Percentiles rank a stretch among this genome's conserved stretches.
Conservation (phyloP, 2,888 invertebrate species). For the Geotrupes spiniger region DNA sequence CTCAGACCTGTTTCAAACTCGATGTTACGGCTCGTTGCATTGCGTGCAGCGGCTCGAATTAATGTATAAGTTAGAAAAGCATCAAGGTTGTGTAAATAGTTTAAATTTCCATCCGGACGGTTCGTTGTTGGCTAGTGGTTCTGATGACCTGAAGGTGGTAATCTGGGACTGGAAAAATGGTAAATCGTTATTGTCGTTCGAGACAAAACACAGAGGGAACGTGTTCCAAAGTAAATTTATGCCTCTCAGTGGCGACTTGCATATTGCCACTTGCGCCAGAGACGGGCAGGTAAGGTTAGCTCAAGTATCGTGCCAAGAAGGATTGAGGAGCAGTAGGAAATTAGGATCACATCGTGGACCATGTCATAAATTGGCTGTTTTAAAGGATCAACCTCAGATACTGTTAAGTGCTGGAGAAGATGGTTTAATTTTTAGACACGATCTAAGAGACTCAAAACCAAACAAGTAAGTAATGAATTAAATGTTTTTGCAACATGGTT, state of each 20-base stretch:
- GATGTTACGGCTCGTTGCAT: constrained; percentile 79
- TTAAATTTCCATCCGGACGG: constrained; percentile 84
- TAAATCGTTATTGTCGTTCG: constrained; percentile 62
- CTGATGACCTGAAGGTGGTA: constrained; percentile 83
- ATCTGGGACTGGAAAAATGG: constrained; percentile 90
- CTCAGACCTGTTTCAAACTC: constrained; percentile 61
- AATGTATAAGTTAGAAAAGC: constrained; percentile 71
- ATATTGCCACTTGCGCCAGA: constrained; percentile 83
- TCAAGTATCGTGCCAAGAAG: constrained; percentile 58
- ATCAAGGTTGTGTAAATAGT: constrained; percentile 89
- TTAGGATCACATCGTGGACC: constrained; percentile 69
- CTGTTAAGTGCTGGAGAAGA: constrained; percentile 89
- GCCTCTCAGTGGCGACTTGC: constrained; percentile 71
- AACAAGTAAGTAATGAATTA: constrained; percentile 52
- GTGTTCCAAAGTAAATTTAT: constrained; percentile 92
- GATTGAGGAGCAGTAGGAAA: constrained; percentile 53
- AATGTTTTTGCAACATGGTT: too few relatives aligned
- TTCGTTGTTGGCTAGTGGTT: constrained; percentile 79
- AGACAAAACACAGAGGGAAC: constrained; percentile 82
- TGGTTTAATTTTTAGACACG: constrained; percentile 75
- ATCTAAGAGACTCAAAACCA: constrained; percentile 71
- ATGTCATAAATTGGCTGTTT: constrained; percentile 81
- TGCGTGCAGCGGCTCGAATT: constrained; percentile 79
- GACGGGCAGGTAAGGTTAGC: constrained; percentile 79
- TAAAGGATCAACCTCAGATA: constrained; percentile 71